Base-by-base conservation (phyloP, 1,140 invertebrate genomes). In the Bombus huntii region DNA sequence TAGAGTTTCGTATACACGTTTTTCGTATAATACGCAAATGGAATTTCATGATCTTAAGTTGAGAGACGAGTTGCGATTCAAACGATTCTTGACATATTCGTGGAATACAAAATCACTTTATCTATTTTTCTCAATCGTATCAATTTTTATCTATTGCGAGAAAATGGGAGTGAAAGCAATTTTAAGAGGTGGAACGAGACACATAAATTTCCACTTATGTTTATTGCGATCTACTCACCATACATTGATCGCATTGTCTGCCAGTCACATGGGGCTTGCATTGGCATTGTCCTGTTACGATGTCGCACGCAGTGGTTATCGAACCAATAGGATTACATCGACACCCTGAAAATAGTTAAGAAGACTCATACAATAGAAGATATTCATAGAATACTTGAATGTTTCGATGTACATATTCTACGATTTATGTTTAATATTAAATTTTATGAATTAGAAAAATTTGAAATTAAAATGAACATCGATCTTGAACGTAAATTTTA, bases 241-340 rank as follows among this genome's bases (percentile, higher is more conserved):
- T 96, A 94, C 99, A 99, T 34, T 95, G 94, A 91, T 99, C 97
- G 94, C 99, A 99, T 57, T 97, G 97, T 85, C 97, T 95, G n/a
- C 99, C 99, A 5, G 96, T 96, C 92, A 98, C 98, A 81, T 97
- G 97, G 2, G 96, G 95, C 70, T 97, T 97, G 93, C 99, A 99
- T 66, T 97, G 96, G 95, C 99, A 99, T 92, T 98, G 97, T 0
- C 99, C 99, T 34, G 97, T 97, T 22, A 96, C 96, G 70, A 97
- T 96, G 93, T 99, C 97, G 95, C 99, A 99, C 59, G 97, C 96
- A 68, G 96, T 95, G 28, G 96, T 96, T 86, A 96, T 94, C 4
- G 98, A 97, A 12, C 98, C 98, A 71, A 96, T 91, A 57, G 92
- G 91, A 90, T 97, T 97, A 94, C 98, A 99, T 75, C 97, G 96